Conservation (phyloP, 2,888 invertebrate species). For the Ennomos fuscantarius region DNA sequence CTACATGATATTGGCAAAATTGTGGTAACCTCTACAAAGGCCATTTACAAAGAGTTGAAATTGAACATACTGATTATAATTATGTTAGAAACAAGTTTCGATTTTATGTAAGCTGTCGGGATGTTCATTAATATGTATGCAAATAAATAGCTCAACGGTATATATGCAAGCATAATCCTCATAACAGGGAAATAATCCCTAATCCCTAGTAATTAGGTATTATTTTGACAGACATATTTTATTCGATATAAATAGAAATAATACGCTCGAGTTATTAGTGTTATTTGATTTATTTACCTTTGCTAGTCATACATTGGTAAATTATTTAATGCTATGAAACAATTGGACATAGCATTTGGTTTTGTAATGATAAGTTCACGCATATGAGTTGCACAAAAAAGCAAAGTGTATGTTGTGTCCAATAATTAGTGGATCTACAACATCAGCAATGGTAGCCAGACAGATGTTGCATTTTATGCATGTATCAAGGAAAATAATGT, state of each 20-base stretch:
- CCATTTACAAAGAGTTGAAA: too few relatives aligned
- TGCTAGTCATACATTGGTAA: slow-evolving; percentile 84
- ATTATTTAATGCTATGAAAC: slow-evolving; percentile 83
- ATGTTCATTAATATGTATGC: too few relatives aligned
- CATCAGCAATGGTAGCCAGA: slow-evolving; percentile 36
- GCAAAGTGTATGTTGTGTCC: slow-evolving; percentile 50
- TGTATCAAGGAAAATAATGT: slow-evolving; percentile 54
- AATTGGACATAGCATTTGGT: slow-evolving; percentile 82
- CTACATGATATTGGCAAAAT: too few relatives aligned
- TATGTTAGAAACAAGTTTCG: too few relatives aligned
- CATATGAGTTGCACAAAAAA: slow-evolving; percentile 63
- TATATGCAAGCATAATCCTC: too few relatives aligned
- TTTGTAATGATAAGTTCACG: slow-evolving; percentile 71
- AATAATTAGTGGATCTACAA: background rate
- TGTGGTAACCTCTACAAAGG: too few relatives aligned
- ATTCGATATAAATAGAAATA: slow-evolving; percentile 5
- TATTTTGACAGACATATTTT: too few relatives aligned
- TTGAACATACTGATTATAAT: too few relatives aligned
- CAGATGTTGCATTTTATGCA: slow-evolving; percentile 57
- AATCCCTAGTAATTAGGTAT: too few relatives aligned
- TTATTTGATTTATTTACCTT: slow-evolving; percentile 84
- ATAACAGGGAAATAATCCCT: too few relatives aligned
- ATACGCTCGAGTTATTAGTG: slow-evolving; percentile 51
- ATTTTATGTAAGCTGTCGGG: too few relatives aligned
- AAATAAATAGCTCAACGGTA: too few relatives aligned